These are phyloP conservation scores for Eupeodes latifasciatus DNA, from an alignment of 2,888 invertebrate genomes.

Conservation along the genomic window DNA sequence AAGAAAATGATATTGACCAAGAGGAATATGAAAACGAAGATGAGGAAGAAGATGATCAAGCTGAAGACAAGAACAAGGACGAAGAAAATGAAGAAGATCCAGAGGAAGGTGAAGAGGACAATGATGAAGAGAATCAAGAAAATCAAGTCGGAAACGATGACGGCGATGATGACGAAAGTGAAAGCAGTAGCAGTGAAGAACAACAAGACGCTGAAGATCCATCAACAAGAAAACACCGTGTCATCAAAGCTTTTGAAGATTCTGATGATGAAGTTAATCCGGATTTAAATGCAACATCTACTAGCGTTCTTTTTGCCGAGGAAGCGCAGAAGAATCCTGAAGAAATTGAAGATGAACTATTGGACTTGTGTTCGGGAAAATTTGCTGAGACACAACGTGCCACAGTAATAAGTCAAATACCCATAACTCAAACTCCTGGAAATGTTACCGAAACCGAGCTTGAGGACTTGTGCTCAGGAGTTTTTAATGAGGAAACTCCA, in stretches of 20 bases:
- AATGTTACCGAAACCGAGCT: conserved; percentile 85
- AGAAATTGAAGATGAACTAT: conserved; percentile 84
- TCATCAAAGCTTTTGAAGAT: conserved; percentile 81
- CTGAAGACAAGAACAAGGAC: conserved; percentile 77
- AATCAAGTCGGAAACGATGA: conserved; percentile 56
- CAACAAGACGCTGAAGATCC: conserved; percentile 77
- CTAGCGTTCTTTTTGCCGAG: conserved; percentile 77
- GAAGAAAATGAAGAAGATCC: conserved; percentile 79
- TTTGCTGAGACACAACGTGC: conserved; percentile 84
- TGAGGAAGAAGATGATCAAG: conserved; percentile 65
- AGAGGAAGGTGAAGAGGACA: conserved; percentile 81
- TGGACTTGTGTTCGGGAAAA: conserved; percentile 86
- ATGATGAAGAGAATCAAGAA: conserved; percentile 80
- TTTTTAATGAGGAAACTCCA: conserved; percentile 81
- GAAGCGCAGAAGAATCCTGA: conserved; percentile 77
- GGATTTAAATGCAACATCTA: conserved; percentile 56
- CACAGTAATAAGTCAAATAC: conserved; percentile 81
- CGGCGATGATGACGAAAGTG: conserved; percentile 65
- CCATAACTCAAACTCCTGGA: conserved; percentile 79
- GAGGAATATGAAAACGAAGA: conserved; percentile 85
- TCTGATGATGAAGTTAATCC: conserved; percentile 80
- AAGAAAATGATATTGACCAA: conserved; percentile 79
- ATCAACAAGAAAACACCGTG: conserved; percentile 84
- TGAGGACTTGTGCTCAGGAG: conserved; percentile 86
- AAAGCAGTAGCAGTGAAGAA: conserved; percentile 79